Base-by-base conservation (phyloP, 2,888 invertebrate species). In the Omphaloscelis lunosa region DNA sequence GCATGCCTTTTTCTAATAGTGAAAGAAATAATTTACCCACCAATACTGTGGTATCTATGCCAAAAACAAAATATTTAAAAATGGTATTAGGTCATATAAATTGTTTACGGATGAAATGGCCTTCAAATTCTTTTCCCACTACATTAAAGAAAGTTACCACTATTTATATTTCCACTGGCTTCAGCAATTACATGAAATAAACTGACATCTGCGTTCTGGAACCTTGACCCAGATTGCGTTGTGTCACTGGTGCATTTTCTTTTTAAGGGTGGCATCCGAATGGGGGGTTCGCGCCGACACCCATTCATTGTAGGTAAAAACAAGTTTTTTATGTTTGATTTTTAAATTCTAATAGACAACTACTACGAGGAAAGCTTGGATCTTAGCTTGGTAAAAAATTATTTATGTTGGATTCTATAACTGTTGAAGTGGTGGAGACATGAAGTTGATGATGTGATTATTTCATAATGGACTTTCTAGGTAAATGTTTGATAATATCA, bases 171-270 rank as follows among this genome's bases (percentile, higher is more conserved):
- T 78, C 2, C 15, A 74, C 41, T 53, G 78, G 83, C 77, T 77
- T 65, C 77, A 59, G 79, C 83, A 83, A 80, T 83, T 77, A 80
- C 51, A 53, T 77, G 29, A 80, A 80, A 80, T 69, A 77, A 76
- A 80, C 41, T 77, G 68, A 53, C 77, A 77, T 48, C 65, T 56
- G 6, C 67, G 71, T 79, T 23, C 56, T 68, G 39, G 12, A 15
- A 59, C 84, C 81, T 72, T 81, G 84, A 56, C 81, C 81, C 0
- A 72, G n/a, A 72, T 84, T 0, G 34, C 2, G n/a, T 6, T 23
- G 45, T 66, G 77, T 58, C 59, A 58, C 70, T 62, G 8, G 59
- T 84, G 81, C 81, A 79, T 72, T 78, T 69, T 79, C 58, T 79
- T 67, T 83, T 68, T 45, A 67, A 83, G 23, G 65, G 56, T 61